A percentile compares a stretch with the other conserved stretches of the same genome.
These are phyloP conservation scores for Papilio xuthus DNA, from an alignment of 1,140 invertebrate species.

Conservation along the genomic window DNA sequence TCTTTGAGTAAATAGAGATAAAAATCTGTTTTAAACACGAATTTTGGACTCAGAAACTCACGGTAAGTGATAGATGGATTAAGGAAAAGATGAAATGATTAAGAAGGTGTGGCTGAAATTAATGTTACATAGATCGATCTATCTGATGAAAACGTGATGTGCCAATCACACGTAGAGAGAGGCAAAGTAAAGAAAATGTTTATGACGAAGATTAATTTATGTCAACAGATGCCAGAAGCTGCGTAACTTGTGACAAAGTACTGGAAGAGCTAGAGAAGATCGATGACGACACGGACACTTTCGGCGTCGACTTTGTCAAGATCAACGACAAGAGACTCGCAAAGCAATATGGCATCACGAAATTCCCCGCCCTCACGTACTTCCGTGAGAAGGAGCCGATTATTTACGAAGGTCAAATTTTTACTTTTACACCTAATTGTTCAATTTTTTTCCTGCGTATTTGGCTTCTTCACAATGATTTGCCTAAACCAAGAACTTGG, in stretches of 20 bases:
- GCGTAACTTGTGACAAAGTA: slow-evolving; percentile 95
- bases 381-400: slow-evolving; percentile 96
- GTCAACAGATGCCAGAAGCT: slow-evolving; percentile 90
- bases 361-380: slow-evolving; percentile 96
- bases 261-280: slow-evolving; percentile 95
- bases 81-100: no score
- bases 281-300: slow-evolving; percentile 96
- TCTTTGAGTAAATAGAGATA: no score
- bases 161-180: no score
- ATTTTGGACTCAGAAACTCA: no score
- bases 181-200: background rate
- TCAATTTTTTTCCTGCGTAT: background rate
- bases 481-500: background rate
- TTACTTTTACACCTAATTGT: background rate
- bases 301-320: slow-evolving; percentile 97
- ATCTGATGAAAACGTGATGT: no score
- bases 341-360: slow-evolving; percentile 96
- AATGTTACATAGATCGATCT: no score
- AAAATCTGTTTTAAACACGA: no score
- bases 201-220: background rate
- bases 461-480: background rate
- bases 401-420: slow-evolving; percentile 91
- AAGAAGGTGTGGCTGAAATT: no score
- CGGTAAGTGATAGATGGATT: no score
- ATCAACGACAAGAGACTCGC: slow-evolving; percentile 97